These are phyloP conservation scores for Butastur rufipennis DNA, from an alignment of 2,113 vertebrate genomes.

Conservation along the genomic window DNA sequence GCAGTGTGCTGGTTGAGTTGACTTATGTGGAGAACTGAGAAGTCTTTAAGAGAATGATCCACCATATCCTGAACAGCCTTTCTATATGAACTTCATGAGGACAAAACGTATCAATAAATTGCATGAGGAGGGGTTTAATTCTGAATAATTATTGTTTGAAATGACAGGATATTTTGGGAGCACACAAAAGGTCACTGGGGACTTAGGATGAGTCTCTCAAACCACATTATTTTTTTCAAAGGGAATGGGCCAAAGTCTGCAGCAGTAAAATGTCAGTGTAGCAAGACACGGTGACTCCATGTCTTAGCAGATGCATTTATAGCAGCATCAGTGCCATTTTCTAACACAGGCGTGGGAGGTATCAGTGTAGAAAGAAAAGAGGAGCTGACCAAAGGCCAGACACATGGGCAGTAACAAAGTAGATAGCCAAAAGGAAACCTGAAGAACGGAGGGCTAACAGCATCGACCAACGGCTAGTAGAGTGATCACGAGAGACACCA, in stretches of 20 bases:
- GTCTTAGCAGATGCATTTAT: not conserved
- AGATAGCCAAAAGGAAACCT: not conserved
- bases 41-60: not conserved
- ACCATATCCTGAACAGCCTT: not conserved
- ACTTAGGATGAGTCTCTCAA: not conserved
- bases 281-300: not conserved
- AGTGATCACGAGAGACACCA: accelerated
- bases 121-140: not conserved
- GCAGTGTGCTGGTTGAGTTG: not conserved
- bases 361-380: not conserved
- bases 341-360: not conserved
- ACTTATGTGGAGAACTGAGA: not conserved
- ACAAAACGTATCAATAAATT: not conserved
- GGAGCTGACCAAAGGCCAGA: not conserved
- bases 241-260: not conserved
- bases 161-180: not conserved
- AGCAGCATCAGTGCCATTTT: not conserved
- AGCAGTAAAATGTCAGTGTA: not conserved
- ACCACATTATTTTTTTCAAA: not conserved
- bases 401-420: not conserved
- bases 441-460: not conserved
- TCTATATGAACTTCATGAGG: not conserved
- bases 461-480: not conserved
- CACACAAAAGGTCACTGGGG: not conserved
- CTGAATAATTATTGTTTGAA: not conserved